Conservation (phyloP, 2,888 invertebrate genomes). For the Cryptocephalus moraei region DNA sequence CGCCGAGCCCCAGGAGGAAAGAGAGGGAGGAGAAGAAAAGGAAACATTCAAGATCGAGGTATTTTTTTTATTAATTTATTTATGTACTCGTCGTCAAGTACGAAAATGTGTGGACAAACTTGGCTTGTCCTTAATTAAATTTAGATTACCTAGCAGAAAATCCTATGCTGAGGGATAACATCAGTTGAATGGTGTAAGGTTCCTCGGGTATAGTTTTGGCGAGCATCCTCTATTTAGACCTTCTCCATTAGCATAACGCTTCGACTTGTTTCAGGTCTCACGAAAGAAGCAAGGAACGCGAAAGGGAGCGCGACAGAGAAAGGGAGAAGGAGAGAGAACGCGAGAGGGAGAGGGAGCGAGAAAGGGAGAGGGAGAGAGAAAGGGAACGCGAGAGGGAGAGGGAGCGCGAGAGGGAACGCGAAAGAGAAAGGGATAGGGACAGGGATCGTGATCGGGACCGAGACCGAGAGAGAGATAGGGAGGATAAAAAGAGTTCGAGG, state of each 20-base stretch:
- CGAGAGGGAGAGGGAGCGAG: constrained; percentile 36
- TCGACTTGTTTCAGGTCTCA: constrained; percentile 36
- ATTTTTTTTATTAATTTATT: constrained; percentile 5
- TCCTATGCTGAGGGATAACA: no score
- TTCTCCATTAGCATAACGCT: no score
- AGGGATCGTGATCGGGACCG: constrained; percentile 45
- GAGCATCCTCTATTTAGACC: no score
- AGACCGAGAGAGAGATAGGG: constrained; percentile 50
- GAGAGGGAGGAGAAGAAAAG: constrained; percentile 34
- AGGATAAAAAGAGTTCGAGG: constrained; percentile 43
- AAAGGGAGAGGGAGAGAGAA: constrained; percentile 39
- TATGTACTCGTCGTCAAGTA: background rate
- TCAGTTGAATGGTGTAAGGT: no score
- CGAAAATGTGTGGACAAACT: no score
- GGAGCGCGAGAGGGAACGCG: constrained; percentile 38
- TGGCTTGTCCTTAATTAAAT: no score
- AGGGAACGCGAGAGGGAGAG: constrained; percentile 39
- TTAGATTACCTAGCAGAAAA: background rate
- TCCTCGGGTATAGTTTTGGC: no score
- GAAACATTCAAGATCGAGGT: constrained; percentile 43
- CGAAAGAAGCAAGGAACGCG: constrained; percentile 34
- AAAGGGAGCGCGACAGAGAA: constrained; percentile 39
- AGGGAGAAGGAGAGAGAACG: constrained; percentile 37
- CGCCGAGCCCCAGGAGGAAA: constrained; percentile 32
- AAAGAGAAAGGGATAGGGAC: constrained; percentile 46